Conservation (phyloP, 1,140 invertebrate species). For the Bacillus rossius region DNA sequence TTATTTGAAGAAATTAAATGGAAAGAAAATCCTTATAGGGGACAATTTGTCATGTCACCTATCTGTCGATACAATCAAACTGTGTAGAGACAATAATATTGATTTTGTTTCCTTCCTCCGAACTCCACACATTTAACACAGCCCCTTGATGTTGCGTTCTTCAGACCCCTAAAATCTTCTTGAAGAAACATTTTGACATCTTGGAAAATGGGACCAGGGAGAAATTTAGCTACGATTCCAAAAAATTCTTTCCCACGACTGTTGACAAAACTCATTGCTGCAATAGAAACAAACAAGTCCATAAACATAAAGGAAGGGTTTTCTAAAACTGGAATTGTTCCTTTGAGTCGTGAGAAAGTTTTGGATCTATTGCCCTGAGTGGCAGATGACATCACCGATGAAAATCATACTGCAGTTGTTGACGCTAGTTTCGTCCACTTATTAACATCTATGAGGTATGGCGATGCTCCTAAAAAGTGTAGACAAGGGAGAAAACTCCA, state of each 20-base stretch:
- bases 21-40: conserved; percentile 8
- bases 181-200: too few species aligned
- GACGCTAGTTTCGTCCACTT: conserved; percentile 12
- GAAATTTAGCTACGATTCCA: too few species aligned
- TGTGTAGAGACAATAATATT: conserved; percentile 20
- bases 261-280: too few species aligned
- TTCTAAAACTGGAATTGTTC: too few species aligned
- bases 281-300: too few species aligned
- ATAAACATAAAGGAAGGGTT: too few species aligned
- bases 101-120: conserved; percentile 15
- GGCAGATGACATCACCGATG: conserved; percentile 3
- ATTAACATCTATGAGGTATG: conserved; percentile 13
- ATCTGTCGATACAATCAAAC: conserved; percentile 19
- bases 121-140: too few species aligned
- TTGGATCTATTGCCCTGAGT: neutral
- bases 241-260: too few species aligned
- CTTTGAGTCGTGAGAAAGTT: too few species aligned
- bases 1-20: conserved; percentile 8
- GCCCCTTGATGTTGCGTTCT: conserved; percentile 20
- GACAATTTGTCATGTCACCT: conserved; percentile 10
- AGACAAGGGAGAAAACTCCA: conserved; percentile 11
- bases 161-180: too few species aligned
- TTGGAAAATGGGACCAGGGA: too few species aligned
- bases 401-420: conserved; percentile 7
- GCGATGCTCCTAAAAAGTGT: conserved; percentile 9